Conservation (phyloP, 2,113 vertebrate species). For the Varanus komodoensis region DNA sequence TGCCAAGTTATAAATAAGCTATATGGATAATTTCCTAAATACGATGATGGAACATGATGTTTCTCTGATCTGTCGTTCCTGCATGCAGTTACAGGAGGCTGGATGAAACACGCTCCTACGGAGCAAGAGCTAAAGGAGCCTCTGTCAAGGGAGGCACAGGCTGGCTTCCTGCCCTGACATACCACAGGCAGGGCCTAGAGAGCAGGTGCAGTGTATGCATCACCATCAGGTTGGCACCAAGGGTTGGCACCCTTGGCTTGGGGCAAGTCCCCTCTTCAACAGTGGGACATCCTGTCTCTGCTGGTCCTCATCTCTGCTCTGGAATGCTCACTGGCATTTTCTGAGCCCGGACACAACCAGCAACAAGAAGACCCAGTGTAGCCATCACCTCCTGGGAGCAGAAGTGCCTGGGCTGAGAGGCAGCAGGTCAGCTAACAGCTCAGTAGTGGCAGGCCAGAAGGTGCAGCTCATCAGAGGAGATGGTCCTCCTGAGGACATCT, state of each 20-base stretch:
- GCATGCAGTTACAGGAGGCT: slow-evolving; percentile 12
- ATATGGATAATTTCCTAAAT: neutral
- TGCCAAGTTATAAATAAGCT: slow-evolving; percentile 16
- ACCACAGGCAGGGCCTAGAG: neutral
- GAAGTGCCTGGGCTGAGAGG: neutral
- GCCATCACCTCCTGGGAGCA: neutral
- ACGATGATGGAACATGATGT: neutral
- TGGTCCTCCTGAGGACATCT: neutral
- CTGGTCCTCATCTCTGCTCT: neutral
- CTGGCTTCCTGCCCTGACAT: neutral
- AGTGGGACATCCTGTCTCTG: neutral
- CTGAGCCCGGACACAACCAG: neutral
- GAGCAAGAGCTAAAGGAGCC: neutral
- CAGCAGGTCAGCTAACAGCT: neutral
- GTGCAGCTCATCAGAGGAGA: neutral
- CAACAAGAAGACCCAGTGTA: neutral
- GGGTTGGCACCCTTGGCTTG: neutral
- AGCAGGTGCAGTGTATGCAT: neutral
- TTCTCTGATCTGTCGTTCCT: neutral
- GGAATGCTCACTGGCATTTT: neutral
- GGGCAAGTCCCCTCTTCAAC: neutral
- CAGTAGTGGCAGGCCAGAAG: neutral
- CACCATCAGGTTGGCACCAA: too few relatives aligned
- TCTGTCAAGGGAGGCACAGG: neutral
- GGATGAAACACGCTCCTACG: neutral